These are phyloP conservation scores for Anthoscopus minutus DNA, from an alignment of 2,113 vertebrate genomes.

Conservation along the genomic window DNA sequence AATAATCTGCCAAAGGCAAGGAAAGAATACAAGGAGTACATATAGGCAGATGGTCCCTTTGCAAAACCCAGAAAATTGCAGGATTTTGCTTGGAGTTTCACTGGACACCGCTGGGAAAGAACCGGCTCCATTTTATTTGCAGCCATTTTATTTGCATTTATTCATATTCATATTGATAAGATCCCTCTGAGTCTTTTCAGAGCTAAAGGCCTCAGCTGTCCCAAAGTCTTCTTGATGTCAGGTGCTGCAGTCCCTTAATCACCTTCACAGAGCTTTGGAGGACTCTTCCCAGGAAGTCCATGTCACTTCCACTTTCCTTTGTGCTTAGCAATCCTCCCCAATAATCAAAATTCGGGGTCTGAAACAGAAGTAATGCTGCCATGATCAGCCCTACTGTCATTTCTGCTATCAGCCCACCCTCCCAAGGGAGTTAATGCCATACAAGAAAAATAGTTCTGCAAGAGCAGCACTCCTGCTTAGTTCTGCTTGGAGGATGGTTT, in stretches of 20 bases:
- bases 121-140: background rate
- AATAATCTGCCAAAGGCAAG: background rate
- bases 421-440: background rate
- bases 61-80: background rate
- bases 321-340: background rate
- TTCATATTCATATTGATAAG: too few relatives aligned
- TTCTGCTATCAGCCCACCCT: background rate
- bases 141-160: background rate
- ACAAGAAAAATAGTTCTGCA: background rate
- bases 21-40: background rate
- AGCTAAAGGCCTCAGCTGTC: background rate
- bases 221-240: background rate
- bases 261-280: background rate
- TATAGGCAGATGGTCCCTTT: background rate
- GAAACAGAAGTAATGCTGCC: background rate
- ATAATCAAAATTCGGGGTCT: background rate
- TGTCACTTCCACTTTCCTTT: background rate
- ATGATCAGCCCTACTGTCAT: accelerated
- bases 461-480: background rate
- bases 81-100: background rate
- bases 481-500: background rate
- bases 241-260: background rate
- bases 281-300: background rate
- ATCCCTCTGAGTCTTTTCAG: background rate
- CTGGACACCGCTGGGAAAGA: background rate